phyloP scores from a whole-genome alignment of 2,113 vertebrate genomes.

The Myiagra hebetior region DNA sequence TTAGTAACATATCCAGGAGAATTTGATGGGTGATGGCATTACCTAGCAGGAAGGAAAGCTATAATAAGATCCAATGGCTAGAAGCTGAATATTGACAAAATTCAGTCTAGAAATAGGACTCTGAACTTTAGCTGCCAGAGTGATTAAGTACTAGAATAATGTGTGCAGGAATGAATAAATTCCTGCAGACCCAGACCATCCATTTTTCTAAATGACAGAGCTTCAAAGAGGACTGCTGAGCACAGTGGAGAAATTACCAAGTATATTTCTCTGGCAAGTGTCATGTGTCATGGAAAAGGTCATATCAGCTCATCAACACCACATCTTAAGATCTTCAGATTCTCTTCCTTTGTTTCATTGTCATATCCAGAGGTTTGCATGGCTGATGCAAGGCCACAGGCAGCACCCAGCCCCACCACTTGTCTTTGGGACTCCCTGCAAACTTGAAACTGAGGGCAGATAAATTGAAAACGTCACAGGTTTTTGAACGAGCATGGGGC shows the following conservation, averaged over 20 bases:
- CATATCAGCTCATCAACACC: not conserved
- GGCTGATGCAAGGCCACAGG: not conserved
- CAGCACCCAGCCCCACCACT: not conserved
- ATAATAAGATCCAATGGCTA: not conserved
- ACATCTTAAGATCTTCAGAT: not conserved
- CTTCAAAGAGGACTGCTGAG: not conserved
- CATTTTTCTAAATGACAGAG: not conserved
- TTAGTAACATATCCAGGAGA: not conserved
- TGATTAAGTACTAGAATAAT: constrained; percentile 27
- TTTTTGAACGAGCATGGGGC: not conserved
- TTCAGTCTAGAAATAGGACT: not conserved
- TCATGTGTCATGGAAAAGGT: not conserved
- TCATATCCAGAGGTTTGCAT: not conserved
- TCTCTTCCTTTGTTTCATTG: not conserved
- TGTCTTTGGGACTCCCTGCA: not conserved
- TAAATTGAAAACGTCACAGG: not conserved
- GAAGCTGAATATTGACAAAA: constrained; percentile 14
- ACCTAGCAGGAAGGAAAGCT: not conserved
- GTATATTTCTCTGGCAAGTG: not conserved
- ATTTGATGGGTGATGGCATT: not conserved
- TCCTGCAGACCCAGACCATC: not conserved
- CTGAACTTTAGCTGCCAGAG: not conserved
- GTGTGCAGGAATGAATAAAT: not conserved
- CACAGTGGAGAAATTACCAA: not conserved
- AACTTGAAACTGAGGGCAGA: not conserved